phyloP scores from a whole-genome alignment of 2,797 vertebrate genomes.

The Poecilia picta region DNA sequence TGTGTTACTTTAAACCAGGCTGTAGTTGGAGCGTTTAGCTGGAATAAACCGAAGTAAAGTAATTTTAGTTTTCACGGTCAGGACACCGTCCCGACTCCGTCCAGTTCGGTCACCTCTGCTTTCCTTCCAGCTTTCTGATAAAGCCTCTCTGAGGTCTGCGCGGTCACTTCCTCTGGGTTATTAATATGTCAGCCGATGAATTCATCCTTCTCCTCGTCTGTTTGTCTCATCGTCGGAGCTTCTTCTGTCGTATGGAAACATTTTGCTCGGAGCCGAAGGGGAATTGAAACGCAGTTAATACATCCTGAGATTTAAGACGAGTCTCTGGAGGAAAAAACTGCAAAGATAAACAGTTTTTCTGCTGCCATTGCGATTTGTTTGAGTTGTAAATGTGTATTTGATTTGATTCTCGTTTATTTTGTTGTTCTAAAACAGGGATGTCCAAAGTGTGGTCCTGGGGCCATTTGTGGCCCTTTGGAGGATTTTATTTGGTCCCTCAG shows the following conservation, averaged over 20 bases:
- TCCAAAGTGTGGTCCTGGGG: too few species aligned
- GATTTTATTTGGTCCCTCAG: too few species aligned
- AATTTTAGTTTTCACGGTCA: background rate
- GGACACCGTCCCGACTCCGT: too few species aligned
- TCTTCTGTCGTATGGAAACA: background rate
- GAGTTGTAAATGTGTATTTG: conserved; percentile 1
- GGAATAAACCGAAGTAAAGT: background rate
- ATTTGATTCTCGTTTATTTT: background rate
- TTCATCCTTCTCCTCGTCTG: conserved; percentile 42
- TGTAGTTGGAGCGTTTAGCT: background rate
- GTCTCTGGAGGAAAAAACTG: background rate
- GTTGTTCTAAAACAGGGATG: too few species aligned
- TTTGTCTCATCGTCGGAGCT: background rate
- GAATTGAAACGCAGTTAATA: background rate
- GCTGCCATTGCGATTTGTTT: background rate
- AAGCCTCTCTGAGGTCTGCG: conserved; percentile 55
- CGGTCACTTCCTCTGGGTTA: conserved; percentile 47
- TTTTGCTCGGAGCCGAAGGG: background rate
- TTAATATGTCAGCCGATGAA: conserved; percentile 56
- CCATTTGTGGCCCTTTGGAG: too few species aligned
- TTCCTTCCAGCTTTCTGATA: conserved; percentile 51
- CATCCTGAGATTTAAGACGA: background rate
- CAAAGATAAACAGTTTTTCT: background rate
- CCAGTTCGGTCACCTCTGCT: background rate
- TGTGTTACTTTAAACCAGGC: background rate